Evolutionary conservation across 2,888 invertebrate genomes (phyloP).

Genomic region (Chloroclystis v-ata): DNA sequence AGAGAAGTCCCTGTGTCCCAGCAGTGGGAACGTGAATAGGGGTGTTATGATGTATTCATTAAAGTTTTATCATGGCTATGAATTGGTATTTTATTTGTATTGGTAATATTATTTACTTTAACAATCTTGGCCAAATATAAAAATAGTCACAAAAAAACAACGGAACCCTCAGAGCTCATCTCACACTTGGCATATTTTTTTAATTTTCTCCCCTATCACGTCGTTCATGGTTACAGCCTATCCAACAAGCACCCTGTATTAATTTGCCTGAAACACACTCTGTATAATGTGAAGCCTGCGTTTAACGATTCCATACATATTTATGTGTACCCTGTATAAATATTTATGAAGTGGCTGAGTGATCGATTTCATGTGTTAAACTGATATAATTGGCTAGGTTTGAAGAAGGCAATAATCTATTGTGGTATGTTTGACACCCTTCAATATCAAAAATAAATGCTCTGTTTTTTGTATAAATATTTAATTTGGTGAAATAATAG

Average conservation of each 20-base stretch:
- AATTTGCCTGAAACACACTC: slow-evolving; percentile 31
- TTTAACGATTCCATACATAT: slow-evolving; percentile 33
- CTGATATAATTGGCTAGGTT: slow-evolving; percentile 15
- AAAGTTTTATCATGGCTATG: too few species aligned
- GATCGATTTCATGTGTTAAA: slow-evolving; percentile 24
- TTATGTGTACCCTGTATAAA: slow-evolving; percentile 26
- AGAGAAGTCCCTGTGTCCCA: too few species aligned
- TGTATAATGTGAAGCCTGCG: slow-evolving; percentile 32
- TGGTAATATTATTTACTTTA: too few species aligned
- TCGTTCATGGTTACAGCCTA: slow-evolving; percentile 26
- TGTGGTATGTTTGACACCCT: too few species aligned
- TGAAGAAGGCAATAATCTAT: background rate
- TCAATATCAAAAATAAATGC: too few species aligned
- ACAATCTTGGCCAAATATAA: too few species aligned
- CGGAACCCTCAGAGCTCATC: background rate
- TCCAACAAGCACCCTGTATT: slow-evolving; percentile 30
- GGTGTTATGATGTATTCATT: too few species aligned
- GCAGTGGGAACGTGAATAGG: too few species aligned
- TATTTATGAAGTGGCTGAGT: slow-evolving; percentile 29
- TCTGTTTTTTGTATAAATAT: too few species aligned
- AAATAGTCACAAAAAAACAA: background rate
- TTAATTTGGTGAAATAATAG: too few species aligned
- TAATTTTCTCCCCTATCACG: slow-evolving; percentile 22
- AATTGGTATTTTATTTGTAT: too few species aligned
- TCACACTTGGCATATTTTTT: slow-evolving; percentile 14